Evolutionary conservation across 2,888 invertebrate species (phyloP).

Genomic region (Mesoligia furuncula): DNA sequence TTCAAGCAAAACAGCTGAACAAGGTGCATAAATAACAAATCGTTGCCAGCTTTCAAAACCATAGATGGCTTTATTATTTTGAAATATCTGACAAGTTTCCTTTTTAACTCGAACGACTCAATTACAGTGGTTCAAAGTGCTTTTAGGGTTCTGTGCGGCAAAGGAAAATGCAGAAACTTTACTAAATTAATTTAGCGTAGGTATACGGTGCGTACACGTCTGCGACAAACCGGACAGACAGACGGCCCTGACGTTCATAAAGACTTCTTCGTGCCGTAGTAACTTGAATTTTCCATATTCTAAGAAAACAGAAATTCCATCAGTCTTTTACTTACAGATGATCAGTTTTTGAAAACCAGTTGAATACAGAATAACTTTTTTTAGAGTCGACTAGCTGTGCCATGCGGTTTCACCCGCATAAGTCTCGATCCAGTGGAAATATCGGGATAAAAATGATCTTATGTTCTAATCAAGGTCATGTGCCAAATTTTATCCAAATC

Average conservation of each 20-base stretch:
- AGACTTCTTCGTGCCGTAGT: neutral
- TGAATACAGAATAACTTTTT: neutral
- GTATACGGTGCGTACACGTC: neutral
- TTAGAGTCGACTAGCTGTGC: neutral
- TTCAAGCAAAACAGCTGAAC: slow-evolving; percentile 30
- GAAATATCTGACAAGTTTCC: slow-evolving; percentile 40
- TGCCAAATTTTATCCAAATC: neutral
- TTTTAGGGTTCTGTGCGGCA: slow-evolving; percentile 1
- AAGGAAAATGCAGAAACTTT: slow-evolving; percentile 29
- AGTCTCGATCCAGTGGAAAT: neutral
- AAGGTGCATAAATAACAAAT: slow-evolving; percentile 44
- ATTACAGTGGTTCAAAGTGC: slow-evolving; percentile 14
- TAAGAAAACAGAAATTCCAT: neutral
- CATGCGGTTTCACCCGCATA: neutral
- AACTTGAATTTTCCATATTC: neutral
- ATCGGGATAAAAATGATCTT: neutral
- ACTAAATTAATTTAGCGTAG: slow-evolving; percentile 5
- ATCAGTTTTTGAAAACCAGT: neutral
- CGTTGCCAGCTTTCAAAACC: slow-evolving; percentile 37
- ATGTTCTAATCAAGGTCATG: neutral
- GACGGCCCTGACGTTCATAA: neutral
- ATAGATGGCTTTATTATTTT: slow-evolving; percentile 29
- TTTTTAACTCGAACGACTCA: slow-evolving; percentile 27
- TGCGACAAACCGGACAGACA: neutral
- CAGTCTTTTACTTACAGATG: neutral